Base-by-base conservation (phyloP, 2,113 vertebrate species). In the Syngnathus floridae region DNA sequence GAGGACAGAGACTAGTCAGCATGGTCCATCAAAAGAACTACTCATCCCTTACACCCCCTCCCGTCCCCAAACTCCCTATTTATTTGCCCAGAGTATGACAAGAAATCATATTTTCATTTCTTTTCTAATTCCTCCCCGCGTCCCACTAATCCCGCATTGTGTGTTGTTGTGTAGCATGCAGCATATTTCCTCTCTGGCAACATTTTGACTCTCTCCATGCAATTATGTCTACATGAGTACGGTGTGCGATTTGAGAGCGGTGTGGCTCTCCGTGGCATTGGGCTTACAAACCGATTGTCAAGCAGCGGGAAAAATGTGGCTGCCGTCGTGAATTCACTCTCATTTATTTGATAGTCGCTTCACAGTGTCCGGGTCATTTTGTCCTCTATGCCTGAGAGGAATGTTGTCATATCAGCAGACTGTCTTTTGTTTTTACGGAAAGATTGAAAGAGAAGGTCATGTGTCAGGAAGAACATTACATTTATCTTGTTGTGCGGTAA, bases 141-240 rank as follows among this genome's bases (percentile, higher is more conserved):
- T 52, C n/a, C 19, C 77, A 69, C 74, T 54, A 69, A 21, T 70
- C 86, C 76, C 90, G 59, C 77, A 81, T 84, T 72, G 48, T 51
- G 48, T 9, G 48, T 51, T 21, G 77, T 85, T 75, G 77, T 93
- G 90, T 93, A 91, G 93, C 93, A 94, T 96, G 94, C 91, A 90
- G 91, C 92, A 90, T 93, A 17, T 14, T 64, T 70, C 13, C 69
- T 69, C 73, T 86, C 91, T 74, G 65, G 79, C 71, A 60, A 58
- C 69, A 73, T 79, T 68, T 80, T 72, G 79, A 73, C 63, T 77
- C 73, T 82, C 26, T 78, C 52, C 62, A 73, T 86, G 72, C 78
- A 84, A 73, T 31, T 76, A 77, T 69, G 67, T 77, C 76, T 62
- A 70, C 62, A 66, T 43, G 64, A 77, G 73, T 73, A 56, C 79